Evolutionary conservation across 2,797 vertebrate species (phyloP), one percentile per base, ranked within the genome.

Genomic region (Rhinogobio ventralis): DNA sequence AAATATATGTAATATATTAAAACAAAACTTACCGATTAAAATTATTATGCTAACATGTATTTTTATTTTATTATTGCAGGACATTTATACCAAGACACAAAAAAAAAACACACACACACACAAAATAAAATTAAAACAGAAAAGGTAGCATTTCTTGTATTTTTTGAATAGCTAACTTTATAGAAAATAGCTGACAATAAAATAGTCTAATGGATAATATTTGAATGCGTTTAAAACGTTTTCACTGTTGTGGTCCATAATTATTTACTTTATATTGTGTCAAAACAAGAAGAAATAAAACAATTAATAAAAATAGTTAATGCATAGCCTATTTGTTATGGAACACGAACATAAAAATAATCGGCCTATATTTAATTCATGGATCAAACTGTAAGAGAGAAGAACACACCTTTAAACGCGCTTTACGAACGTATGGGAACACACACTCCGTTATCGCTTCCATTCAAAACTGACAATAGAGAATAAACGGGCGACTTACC

Each of bases 401-500:
- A 45, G 79, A 85, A 79, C 82, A 86, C 74, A 71, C 82, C 60
- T 85, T 57, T 68, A 76, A 55, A 83, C 51, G 45, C 30, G 15
- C 30, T 39, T 78, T 36, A 39, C 83, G 68, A 51, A 55, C 25
- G 68, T 17, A 25, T 69, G 57, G 62, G 76, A 39, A 73, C 66
- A 57, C 19, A 71, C 69, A 69, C 55, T 45, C 75, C 25, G 49
- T 68, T 71, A 71, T 60, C 66, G 69, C 74, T 66, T 78, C 64
- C 82, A 78, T 77, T 55, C 74, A 77, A 77, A 73, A 39, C 68
- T 76, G 74, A 86, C 68, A 85, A 83, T 86, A 46, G 51, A 72
- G 68, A 83, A 85, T 20, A 55, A 71, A 76, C 45, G 19, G 7
- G 73, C 76, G 82, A 94, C 95, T 94, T 89, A 96, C 95, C 94